phyloP scores from a whole-genome alignment of 2,113 vertebrate genomes.

The Pseudolaguvia tuberculata region DNA sequence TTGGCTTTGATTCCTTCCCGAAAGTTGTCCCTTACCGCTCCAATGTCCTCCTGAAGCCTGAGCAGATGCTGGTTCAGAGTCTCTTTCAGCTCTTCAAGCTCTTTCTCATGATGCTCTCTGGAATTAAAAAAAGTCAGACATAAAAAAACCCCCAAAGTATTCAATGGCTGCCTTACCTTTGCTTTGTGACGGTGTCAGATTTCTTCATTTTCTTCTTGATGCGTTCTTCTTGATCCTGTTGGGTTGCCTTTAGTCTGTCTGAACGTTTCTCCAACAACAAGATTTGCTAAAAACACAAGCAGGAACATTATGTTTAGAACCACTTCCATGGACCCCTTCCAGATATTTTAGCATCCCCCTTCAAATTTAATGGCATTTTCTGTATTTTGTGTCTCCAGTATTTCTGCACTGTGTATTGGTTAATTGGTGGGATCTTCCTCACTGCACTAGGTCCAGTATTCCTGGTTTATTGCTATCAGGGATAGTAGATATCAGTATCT shows the following conservation, averaged over 20 bases:
- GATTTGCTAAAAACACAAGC: constrained; percentile 35
- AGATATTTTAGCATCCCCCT: too few species aligned
- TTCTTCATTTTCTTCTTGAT: constrained; percentile 32
- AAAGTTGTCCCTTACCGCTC: constrained; percentile 27
- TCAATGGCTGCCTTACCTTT: constrained; percentile 42
- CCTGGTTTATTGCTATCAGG: too few species aligned
- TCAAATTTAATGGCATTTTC: too few species aligned
- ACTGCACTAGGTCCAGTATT: too few species aligned
- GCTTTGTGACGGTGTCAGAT: constrained; percentile 30
- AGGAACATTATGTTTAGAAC: too few species aligned
- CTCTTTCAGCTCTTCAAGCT: constrained; percentile 43
- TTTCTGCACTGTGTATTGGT: too few species aligned
- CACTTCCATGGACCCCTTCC: too few species aligned
- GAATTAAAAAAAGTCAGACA: neutral
- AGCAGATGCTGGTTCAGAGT: constrained; percentile 34
- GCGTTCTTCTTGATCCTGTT: constrained; percentile 15
- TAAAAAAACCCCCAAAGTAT: neutral
- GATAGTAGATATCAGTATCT: too few species aligned
- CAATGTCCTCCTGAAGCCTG: constrained; percentile 28
- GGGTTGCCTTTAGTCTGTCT: constrained; percentile 39
- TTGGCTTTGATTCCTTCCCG: constrained; percentile 31
- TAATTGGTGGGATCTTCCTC: too few species aligned
- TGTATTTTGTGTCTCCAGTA: too few species aligned
- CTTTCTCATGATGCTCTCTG: constrained; percentile 39
- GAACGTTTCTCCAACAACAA: constrained; percentile 36